phyloP scores from a whole-genome alignment of 2,797 vertebrate genomes.

The Cossypha polioptera region DNA sequence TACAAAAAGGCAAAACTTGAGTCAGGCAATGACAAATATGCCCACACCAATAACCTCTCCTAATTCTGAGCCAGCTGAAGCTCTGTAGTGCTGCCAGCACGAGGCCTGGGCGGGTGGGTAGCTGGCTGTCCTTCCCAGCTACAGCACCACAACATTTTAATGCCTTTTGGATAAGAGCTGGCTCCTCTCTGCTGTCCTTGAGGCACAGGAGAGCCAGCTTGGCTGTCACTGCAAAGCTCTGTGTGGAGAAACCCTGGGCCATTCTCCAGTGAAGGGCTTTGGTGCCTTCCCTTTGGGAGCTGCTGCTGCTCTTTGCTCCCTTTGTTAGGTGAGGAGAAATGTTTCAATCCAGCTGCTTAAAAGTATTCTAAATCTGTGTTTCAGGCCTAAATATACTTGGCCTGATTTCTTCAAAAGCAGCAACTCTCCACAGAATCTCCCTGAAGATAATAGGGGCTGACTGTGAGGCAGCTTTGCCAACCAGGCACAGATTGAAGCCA shows the following conservation, averaged over 20 bases:
- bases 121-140: background rate
- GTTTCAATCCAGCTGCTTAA: background rate
- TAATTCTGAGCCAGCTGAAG: background rate
- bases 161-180: background rate
- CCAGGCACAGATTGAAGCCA: background rate
- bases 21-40: background rate
- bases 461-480: background rate
- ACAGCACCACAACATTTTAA: background rate
- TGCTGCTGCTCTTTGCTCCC: background rate
- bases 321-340: background rate
- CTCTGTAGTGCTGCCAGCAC: background rate
- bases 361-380: conserved; percentile 22
- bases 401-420: conserved; percentile 6
- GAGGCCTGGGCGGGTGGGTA: background rate
- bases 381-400: background rate
- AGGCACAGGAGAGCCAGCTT: background rate
- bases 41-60: background rate
- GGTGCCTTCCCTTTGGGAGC: background rate
- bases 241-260: background rate
- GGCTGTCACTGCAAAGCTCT: background rate
- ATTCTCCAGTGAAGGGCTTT: background rate
- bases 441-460: background rate
- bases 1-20: background rate
- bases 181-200: background rate
- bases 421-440: background rate